These are phyloP conservation scores for Prionailurus viverrinus DNA, from an alignment of 2,113 vertebrate species.

Conservation along the genomic window DNA sequence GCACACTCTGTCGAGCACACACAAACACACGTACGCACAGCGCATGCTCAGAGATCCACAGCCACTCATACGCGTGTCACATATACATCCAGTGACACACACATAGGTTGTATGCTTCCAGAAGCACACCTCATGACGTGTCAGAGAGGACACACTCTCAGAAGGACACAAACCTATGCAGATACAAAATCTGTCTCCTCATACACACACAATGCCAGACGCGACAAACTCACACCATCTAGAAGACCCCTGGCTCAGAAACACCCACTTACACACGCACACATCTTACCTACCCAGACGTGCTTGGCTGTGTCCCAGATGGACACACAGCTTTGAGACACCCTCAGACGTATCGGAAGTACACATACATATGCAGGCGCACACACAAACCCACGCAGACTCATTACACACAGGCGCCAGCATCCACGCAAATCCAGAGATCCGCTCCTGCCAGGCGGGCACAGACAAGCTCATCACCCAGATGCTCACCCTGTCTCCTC, in stretches of 20 bases:
- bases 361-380: fast-evolving
- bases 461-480: background rate
- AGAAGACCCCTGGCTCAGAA: constrained; percentile 2
- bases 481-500: background rate
- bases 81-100: background rate
- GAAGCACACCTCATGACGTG: background rate
- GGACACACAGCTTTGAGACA: background rate
- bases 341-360: background rate
- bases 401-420: background rate
- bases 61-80: background rate
- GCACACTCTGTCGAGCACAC: background rate
- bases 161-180: background rate
- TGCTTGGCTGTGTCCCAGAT: background rate
- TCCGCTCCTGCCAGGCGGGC: background rate
- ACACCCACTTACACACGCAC: background rate
- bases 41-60: background rate
- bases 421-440: background rate
- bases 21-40: background rate
- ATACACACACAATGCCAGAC: background rate
- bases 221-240: background rate
- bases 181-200: background rate
- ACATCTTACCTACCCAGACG: background rate
- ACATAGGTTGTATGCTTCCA: background rate
- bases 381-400: background rate
- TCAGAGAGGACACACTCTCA: background rate